Conservation (phyloP, 2,113 vertebrate genomes). For the Pygoscelis adeliae region DNA sequence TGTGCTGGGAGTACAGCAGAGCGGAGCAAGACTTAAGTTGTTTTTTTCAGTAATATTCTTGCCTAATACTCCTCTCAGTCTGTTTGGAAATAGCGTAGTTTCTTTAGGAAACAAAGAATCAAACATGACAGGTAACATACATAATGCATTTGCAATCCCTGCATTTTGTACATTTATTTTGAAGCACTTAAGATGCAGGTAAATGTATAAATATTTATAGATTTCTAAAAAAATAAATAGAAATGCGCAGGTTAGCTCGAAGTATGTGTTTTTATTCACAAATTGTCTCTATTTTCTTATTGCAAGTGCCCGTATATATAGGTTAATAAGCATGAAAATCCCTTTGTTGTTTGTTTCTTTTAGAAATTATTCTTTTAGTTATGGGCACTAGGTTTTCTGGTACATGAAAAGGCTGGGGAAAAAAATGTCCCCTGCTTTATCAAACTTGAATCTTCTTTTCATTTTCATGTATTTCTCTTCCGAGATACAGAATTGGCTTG, state of each 20-base stretch:
- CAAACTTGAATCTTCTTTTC: constrained; percentile 28
- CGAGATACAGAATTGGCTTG: background rate
- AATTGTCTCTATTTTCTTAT: constrained; percentile 29
- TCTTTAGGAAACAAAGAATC: constrained; percentile 81
- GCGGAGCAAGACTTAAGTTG: constrained; percentile 57
- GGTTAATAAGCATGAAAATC: constrained; percentile 62
- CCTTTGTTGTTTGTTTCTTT: constrained; percentile 31
- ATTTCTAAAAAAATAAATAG: constrained; percentile 60
- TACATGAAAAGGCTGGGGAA: background rate
- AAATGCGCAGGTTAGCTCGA: constrained; percentile 43
- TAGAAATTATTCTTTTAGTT: constrained; percentile 52
- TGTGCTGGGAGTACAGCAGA: constrained; percentile 62
- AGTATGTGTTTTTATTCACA: constrained; percentile 32
- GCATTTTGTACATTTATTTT: constrained; percentile 49
- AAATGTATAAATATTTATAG: constrained; percentile 63
- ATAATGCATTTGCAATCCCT: constrained; percentile 73
- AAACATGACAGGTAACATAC: constrained; percentile 77
- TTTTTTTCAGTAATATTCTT: constrained; percentile 70
- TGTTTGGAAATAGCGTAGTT: constrained; percentile 66
- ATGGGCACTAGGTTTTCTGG: constrained; percentile 5
- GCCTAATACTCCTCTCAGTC: constrained; percentile 58
- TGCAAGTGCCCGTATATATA: constrained; percentile 6
- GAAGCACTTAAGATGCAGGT: constrained; percentile 49
- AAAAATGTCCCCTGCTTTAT: constrained; percentile 20
- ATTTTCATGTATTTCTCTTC: constrained; percentile 27